Percentiles rank a stretch among this genome's conserved stretches.
phyloP scores from a whole-genome alignment of 1,140 invertebrate genomes.

The Panonychus citri region DNA sequence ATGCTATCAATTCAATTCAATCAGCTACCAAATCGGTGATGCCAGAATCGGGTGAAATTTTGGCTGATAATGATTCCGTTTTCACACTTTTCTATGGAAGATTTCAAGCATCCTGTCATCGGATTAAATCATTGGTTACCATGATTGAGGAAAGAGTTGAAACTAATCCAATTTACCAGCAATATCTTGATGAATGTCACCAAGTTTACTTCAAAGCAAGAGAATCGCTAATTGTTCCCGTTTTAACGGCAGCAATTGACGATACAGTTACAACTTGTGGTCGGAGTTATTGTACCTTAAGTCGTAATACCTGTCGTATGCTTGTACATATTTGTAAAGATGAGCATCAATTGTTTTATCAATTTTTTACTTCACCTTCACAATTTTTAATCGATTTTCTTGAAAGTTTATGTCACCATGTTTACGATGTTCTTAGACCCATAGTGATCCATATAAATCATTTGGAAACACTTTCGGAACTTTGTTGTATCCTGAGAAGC shows the following conservation, averaged over 20 bases:
- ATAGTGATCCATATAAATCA: constrained; percentile 91
- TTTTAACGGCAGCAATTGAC: constrained; percentile 46
- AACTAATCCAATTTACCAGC: constrained; percentile 41
- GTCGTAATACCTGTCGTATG: constrained; percentile 63
- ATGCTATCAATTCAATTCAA: constrained; percentile 18
- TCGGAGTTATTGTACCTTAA: constrained; percentile 63
- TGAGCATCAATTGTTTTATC: constrained; percentile 63
- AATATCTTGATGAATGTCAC: constrained; percentile 53
- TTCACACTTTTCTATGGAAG: constrained; percentile 80
- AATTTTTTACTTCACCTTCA: constrained; percentile 47
- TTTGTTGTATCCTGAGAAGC: constrained; percentile 63
- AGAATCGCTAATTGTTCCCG: constrained; percentile 42
- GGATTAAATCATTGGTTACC: constrained; percentile 51
- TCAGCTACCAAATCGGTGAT: constrained; percentile 37
- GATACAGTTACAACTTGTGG: constrained; percentile 41
- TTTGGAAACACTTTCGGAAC: constrained; percentile 83
- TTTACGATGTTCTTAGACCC: constrained; percentile 84
- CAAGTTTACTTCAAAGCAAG: constrained; percentile 58
- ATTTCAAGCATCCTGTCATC: constrained; percentile 63
- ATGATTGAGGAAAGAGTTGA: constrained; percentile 51
- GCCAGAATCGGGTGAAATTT: constrained; percentile 18
- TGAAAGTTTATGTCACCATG: constrained; percentile 54
- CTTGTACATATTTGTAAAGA: constrained; percentile 74
- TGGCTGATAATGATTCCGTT: constrained; percentile 36
- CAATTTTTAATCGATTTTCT: constrained; percentile 35